These are phyloP conservation scores for Lingula anatina DNA, from an alignment of 2,888 invertebrate genomes.

Conservation along the genomic window DNA sequence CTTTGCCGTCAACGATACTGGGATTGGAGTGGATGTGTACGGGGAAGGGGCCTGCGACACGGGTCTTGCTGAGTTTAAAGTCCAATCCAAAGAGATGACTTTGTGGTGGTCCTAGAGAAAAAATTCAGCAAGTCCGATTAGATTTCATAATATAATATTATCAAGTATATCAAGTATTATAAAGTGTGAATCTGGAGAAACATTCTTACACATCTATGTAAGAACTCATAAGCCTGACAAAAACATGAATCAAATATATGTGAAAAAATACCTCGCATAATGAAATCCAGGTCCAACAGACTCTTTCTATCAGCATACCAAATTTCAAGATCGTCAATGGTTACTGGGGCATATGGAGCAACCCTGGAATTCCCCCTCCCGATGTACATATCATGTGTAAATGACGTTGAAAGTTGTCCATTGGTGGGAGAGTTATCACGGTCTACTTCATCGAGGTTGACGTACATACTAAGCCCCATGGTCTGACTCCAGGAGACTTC, in stretches of 20 bases:
- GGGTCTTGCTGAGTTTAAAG: constrained; percentile 16
- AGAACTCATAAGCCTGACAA: too few relatives aligned
- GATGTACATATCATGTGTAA: neutral
- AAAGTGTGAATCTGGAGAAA: too few relatives aligned
- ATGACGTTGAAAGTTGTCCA: neutral
- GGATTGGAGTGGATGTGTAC: constrained; percentile 24
- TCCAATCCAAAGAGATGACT: constrained; percentile 34
- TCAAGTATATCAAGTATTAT: too few relatives aligned
- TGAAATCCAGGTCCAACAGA: constrained; percentile 27
- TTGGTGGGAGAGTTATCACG: neutral
- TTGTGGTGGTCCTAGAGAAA: constrained; percentile 29
- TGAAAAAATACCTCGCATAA: constrained; percentile 30
- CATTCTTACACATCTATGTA: too few relatives aligned
- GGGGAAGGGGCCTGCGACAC: constrained; percentile 17
- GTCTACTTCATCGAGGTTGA: constrained; percentile 21
- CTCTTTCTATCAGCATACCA: constrained; percentile 35
- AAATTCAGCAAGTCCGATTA: too few relatives aligned
- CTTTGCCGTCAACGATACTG: constrained; percentile 23
- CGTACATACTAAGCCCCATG: constrained; percentile 27
- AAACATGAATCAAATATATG: too few relatives aligned
- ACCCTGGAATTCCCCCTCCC: neutral
- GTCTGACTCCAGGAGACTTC: constrained; percentile 38
- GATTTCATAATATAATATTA: too few relatives aligned
- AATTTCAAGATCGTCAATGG: constrained; percentile 40
- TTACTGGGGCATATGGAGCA: constrained; percentile 22